These are phyloP conservation scores for Macquaria australasica DNA, from an alignment of 2,113 vertebrate genomes.

Conservation along the genomic window DNA sequence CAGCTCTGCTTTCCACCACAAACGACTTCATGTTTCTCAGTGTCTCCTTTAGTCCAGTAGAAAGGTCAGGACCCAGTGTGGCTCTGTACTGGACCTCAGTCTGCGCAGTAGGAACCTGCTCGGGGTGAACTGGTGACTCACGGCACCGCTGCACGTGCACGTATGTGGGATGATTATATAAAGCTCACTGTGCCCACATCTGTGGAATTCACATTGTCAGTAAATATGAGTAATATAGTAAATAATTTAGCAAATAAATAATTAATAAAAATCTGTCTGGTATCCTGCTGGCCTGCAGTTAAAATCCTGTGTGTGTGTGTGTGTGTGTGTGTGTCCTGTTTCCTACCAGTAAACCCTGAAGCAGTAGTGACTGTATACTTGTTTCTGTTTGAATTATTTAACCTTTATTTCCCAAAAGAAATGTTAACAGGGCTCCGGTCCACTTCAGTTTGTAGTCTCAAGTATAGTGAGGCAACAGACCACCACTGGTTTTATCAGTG, in stretches of 20 bases:
- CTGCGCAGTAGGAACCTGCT: not conserved
- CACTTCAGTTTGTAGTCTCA: not conserved
- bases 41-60: not conserved
- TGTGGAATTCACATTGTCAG: conserved; percentile 2
- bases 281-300: not conserved
- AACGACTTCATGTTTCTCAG: not conserved
- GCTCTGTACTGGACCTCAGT: not conserved
- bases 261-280: conserved; percentile 9
- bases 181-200: not conserved
- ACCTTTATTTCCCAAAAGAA: not conserved
- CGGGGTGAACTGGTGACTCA: not conserved
- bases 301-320: not conserved
- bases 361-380: not conserved
- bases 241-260: conserved; percentile 10
- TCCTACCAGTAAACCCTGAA: not conserved
- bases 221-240: not conserved
- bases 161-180: not conserved
- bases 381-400: conserved; percentile 23
- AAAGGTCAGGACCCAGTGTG: not conserved
- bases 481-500: not conserved
- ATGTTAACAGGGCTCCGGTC: not conserved
- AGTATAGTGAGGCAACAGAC: not conserved
- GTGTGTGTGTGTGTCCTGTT: not conserved
- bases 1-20: not conserved
- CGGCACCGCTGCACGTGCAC: not conserved